phyloP scores from a whole-genome alignment of 2,113 vertebrate genomes.

The Meles meles region DNA sequence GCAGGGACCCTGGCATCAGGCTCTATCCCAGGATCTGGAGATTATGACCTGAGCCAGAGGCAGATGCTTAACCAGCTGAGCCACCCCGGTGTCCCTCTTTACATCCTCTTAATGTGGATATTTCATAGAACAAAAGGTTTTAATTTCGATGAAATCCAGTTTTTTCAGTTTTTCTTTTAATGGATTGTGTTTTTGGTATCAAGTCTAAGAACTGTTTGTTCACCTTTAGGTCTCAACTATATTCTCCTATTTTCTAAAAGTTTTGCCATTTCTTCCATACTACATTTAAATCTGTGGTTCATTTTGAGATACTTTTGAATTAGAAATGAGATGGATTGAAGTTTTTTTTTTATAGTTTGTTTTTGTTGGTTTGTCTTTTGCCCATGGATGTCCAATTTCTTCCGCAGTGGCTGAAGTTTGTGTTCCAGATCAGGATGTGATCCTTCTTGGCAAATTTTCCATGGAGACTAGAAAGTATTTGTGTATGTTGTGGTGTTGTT shows the following conservation, averaged over 20 bases:
- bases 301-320: neutral
- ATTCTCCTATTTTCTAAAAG: neutral
- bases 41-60: too few relatives aligned
- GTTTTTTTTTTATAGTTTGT: neutral
- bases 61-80: too few relatives aligned
- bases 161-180: neutral
- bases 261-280: neutral
- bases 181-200: neutral
- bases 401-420: neutral
- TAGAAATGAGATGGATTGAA: neutral
- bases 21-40: too few relatives aligned
- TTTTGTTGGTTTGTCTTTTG: neutral
- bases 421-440: neutral
- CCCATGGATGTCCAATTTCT: neutral
- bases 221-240: neutral
- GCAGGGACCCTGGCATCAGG: too few relatives aligned
- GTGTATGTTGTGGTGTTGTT: neutral
- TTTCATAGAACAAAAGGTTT: neutral
- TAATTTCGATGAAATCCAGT: neutral
- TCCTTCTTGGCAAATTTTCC: neutral
- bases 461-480: neutral
- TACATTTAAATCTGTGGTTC: neutral
- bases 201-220: neutral
- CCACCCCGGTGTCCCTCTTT: too few relatives aligned
- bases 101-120: neutral